These are phyloP conservation scores for Brienomyrus longianalis DNA, from an alignment of 2,113 vertebrate species.

Conservation along the genomic window DNA sequence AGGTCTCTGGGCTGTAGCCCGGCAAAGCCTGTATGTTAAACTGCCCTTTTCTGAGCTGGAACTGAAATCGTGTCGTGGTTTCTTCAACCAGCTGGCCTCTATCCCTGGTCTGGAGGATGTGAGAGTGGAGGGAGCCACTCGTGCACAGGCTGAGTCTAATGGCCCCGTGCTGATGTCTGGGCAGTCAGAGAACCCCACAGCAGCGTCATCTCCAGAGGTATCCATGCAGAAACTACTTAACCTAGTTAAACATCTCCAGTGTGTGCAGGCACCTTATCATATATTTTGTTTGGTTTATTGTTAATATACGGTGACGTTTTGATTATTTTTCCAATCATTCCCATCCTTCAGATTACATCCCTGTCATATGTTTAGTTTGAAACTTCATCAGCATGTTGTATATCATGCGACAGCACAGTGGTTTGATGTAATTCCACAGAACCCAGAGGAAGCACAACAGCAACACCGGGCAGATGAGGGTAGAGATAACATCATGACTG, in stretches of 20 bases:
- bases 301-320: neutral
- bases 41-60: neutral
- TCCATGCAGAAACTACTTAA: neutral
- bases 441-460: constrained; percentile 26
- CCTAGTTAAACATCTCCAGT: neutral
- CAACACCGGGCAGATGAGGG: constrained; percentile 42
- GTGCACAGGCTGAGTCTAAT: constrained; percentile 57
- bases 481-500: constrained; percentile 71
- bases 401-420: neutral
- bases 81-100: constrained; percentile 73
- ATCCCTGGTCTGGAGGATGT: constrained; percentile 93
- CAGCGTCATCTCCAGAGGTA: constrained; percentile 46
- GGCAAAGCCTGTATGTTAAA: neutral
- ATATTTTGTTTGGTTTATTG: neutral
- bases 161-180: constrained; percentile 42
- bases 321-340: neutral
- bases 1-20: neutral
- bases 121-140: constrained; percentile 64
- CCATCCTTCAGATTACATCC: neutral
- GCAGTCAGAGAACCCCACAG: constrained; percentile 28
- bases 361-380: neutral
- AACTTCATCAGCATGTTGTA: neutral
- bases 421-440: constrained; percentile 23
- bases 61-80: neutral
- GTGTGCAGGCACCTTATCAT: neutral